Evolutionary conservation across 2,888 invertebrate species (phyloP), one percentile per base, ranked within the genome.

Genomic region (Acleris laterana): DNA sequence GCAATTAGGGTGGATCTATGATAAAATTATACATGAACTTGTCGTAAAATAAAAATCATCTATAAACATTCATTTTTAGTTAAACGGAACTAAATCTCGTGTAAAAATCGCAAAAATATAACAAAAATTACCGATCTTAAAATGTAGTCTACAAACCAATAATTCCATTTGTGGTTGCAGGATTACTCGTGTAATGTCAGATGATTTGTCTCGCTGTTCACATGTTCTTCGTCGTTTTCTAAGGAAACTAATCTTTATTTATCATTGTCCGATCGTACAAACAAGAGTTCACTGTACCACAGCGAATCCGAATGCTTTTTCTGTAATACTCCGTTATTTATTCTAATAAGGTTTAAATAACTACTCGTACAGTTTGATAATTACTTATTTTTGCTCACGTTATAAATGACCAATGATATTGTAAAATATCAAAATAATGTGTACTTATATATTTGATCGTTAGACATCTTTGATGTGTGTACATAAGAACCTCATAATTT

Each of bases 191-290:
- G n/a, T 44, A n/a, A 46, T 28, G 32, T 51, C 32, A 19, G 17
- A 22, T 52, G 46, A 63, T 63, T 63, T 63, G 63, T 58, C 56
- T 42, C 28, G 44, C 44, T 56, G 32, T 51, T 44, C 63, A 57
- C 44, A n/a, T 63, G 28, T 17, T 52, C 46, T 46, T 46, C 65
- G 57, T 50, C 46, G 42, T 38, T 25, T 48, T 44, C 63, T 9
- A 57, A 68, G 51, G 42, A 58, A 71, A 55, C 68, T 60, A 50
- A 69, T 71, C 68, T 69, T 68, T 69, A 69, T 66, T 62, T 64
- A 68, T 62, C 61, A 48, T 25, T 38, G 44, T 61, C 61, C 42
- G 58, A 56, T 17, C 19, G 38, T 48, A 19, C 17, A 76, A 79
- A 79, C 63, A 52, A 51, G 58, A 19, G 28, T 17, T 44, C n/a